Evolutionary conservation across 2,888 invertebrate species (phyloP).

Genomic region (Ophonus ardosiacus): DNA sequence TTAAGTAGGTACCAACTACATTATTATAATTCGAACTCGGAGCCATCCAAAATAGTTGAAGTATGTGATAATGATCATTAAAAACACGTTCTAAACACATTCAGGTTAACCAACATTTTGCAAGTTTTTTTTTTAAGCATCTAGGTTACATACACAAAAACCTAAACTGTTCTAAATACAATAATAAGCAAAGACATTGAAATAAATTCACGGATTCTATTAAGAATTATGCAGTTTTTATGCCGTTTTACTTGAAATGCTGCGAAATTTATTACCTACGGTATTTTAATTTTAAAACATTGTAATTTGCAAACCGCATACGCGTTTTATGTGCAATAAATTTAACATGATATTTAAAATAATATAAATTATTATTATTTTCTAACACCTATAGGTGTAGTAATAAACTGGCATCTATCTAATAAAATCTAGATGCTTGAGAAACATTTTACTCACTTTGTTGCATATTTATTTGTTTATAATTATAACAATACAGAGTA

Average conservation of each 20-base stretch:
- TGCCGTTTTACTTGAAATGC: not conserved
- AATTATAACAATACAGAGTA: too few relatives aligned
- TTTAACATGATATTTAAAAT: not conserved
- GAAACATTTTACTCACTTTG: too few relatives aligned
- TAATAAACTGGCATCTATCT: not conserved
- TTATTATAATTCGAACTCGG: too few relatives aligned
- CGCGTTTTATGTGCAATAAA: not conserved
- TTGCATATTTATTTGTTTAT: too few relatives aligned
- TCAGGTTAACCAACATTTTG: conserved; percentile 24
- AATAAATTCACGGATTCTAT: not conserved
- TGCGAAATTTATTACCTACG: not conserved
- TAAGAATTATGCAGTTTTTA: not conserved
- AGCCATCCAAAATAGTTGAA: not conserved
- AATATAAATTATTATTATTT: not conserved
- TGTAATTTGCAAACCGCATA: not conserved
- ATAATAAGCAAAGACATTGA: not conserved
- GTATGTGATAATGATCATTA: conserved; percentile 6
- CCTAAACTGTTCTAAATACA: conserved; percentile 14
- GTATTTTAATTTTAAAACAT: not conserved
- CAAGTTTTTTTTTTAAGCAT: conserved; percentile 24
- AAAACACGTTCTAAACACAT: conserved; percentile 30
- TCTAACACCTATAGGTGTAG: not conserved
- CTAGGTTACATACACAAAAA: conserved; percentile 33
- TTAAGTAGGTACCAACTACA: too few relatives aligned
- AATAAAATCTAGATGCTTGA: not conserved